Evolutionary conservation across 1,140 invertebrate species (phyloP).

Genomic region (Bombus superbus): DNA sequence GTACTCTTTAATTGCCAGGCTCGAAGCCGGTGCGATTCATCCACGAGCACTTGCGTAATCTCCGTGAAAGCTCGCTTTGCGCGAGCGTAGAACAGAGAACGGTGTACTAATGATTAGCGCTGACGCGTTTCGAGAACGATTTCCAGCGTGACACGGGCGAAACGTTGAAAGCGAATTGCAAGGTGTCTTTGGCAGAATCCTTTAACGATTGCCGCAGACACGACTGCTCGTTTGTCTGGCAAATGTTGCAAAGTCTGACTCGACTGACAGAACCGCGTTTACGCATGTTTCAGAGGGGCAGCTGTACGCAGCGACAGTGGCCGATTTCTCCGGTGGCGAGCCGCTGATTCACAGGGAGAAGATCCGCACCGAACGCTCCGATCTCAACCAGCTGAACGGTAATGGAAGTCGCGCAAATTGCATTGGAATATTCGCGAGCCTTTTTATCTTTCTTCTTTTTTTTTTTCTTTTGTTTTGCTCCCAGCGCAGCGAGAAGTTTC

Average conservation of each 20-base stretch:
- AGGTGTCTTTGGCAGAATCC: not conserved
- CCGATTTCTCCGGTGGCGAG: conserved; percentile 96
- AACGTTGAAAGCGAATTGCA: not conserved
- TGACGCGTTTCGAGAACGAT: conserved; percentile 38
- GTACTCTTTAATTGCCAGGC: conserved; percentile 33
- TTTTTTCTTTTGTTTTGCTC: too few species aligned
- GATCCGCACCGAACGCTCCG: conserved; percentile 93
- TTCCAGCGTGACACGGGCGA: not conserved
- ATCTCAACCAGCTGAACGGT: conserved; percentile 90
- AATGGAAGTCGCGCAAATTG: conserved; percentile 61
- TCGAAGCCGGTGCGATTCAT: not conserved
- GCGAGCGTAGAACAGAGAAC: not conserved
- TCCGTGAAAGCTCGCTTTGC: too few species aligned
- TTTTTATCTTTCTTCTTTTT: too few species aligned
- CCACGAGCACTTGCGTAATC: not conserved
- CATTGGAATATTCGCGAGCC: conserved; percentile 29
- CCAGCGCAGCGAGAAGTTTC: not conserved
- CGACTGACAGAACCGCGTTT: conserved; percentile 53
- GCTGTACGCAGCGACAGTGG: conserved; percentile 96
- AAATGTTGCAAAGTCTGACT: not conserved
- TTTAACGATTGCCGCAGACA: not conserved
- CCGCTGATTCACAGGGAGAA: conserved; percentile 94
- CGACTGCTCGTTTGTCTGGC: not conserved
- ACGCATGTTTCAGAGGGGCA: conserved; percentile 87
- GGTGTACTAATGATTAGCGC: conserved; percentile 4